Base-by-base conservation (phyloP, 2,797 vertebrate genomes). In the Tauraco hartlaubi region DNA sequence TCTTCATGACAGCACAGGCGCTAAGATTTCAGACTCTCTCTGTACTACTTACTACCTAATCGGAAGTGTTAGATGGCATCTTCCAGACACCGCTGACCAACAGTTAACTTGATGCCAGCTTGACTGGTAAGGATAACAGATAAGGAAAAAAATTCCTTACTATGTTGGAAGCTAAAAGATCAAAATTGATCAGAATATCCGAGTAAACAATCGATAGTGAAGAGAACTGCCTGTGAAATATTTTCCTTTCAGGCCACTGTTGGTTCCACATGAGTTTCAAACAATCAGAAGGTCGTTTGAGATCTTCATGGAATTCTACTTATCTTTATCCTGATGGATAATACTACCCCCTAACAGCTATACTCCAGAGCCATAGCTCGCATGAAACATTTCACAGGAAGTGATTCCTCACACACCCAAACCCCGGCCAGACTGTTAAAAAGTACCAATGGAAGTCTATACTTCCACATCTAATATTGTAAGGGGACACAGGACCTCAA, bases 401-500 rank as follows among this genome's bases (percentile, higher is more conserved):
- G 12, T 2, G 49, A 56, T 20, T 19, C 66, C 35, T 19, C 69
- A 55, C 52, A 44, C n/a, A 26, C 37, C 14, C 76, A 56, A 9
- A 49, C 26, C 19, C 3, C 3, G 49, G 9, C 4, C 51, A 23
- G 51, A 12, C 71, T 18, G 11, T 2, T 31, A 41, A 9, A 18
- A 55, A 73, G 52, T 2, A 9, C 61, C 28, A 28, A 33, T 0
- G 3, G 43, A 39, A 44, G 9, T 6, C 75, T 80, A 2, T 3
- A 5, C 26, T 49, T 37, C 6, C 58, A 68, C 62, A 63, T 15
- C 1, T 1, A 29, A n/a, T 55, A 11, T 1, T n/a, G 16, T 4
- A 11, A 59, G 68, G n/a, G 52, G 11, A 56, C 74, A 43, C 16
- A 54, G 44, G 15, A 37, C 48, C 46, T 31, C 2, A 9, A 39